Evolutionary conservation across 2,888 invertebrate genomes (phyloP), one percentile per base, ranked within the genome.

Genomic region (Drosophila mettleri): DNA sequence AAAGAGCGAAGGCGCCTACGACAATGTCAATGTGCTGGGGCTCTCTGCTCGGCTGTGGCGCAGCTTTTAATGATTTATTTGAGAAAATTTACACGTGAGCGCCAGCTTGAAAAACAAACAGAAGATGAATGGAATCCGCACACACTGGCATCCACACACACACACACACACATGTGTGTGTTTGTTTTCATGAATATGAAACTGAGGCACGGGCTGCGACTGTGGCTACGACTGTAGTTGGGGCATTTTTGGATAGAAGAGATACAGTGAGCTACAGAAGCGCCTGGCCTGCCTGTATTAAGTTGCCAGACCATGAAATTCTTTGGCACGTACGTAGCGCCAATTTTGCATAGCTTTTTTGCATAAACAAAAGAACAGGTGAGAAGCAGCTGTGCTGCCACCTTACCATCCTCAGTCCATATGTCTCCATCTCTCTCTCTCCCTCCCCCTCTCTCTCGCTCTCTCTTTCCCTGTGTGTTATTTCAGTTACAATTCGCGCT

Each of bases 291-390:
- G 57, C 53, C 78, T 90, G 88, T 86, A 90, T 89, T 91, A 91
- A 91, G 81, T 90, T 86, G 90, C 88, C 88, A 91, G 90, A 90
- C 90, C 91, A 89, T 91, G 89, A 91, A 90, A 90, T 91, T 88
- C 90, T 89, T 89, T 89, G 90, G 86, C 90, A 91, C 90, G 89
- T 91, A 86, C 88, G 78, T 75, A 79, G 76, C 82, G 84, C 86
- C 88, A 87, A 89, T 89, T 89, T 80, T 82, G 80, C 63, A 63
- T 80, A 80, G 74, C 74, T 86, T 85, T 85, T 78, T 89, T 89
- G 83, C 84, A 90, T 90, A 88, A 89, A 89, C 88, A 90, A 89
- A 80, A 69, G 79, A 38, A 48, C 70, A 68, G 66, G 63, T 57
- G 65, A 67, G 63, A 52, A 45, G 71, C 45, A 62, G 36, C 54